Conservation (phyloP, 1,140 invertebrate genomes). For the Drosophila busckii region DNA sequence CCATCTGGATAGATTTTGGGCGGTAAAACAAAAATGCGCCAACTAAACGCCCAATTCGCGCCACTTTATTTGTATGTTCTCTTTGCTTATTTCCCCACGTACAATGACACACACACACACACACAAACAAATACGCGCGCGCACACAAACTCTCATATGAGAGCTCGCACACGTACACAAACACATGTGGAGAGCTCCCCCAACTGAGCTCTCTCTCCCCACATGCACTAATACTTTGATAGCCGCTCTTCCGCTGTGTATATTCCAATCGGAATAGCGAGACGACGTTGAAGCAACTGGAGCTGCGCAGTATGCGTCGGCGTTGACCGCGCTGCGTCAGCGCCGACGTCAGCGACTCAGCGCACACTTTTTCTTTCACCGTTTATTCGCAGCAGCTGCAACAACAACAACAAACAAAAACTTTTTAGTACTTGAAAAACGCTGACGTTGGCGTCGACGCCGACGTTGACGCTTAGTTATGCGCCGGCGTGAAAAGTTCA, state of each 20-base stretch:
- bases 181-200: conserved; percentile 36
- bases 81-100: conserved; percentile 48
- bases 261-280: conserved; percentile 67
- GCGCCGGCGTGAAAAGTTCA: conserved; percentile 55
- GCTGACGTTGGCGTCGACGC: conserved; percentile 13
- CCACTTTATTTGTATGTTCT: conserved; percentile 58
- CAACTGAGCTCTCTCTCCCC: conserved; percentile 13
- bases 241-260: conserved; percentile 56
- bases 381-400: conserved; percentile 28
- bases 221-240: conserved; percentile 30
- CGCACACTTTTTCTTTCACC: conserved; percentile 30
- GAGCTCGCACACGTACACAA: neutral
- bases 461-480: conserved; percentile 17
- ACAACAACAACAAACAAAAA: conserved; percentile 54
- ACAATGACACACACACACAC: conserved; percentile 41
- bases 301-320: conserved; percentile 4
- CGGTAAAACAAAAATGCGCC: conserved; percentile 70
- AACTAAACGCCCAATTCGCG: conserved; percentile 70
- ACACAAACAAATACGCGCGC: no score
- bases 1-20: conserved; percentile 69
- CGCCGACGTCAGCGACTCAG: conserved; percentile 11
- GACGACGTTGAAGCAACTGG: conserved; percentile 5
- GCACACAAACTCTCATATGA: no score
- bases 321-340: conserved; percentile 1
- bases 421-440: conserved; percentile 50